Evolutionary conservation across 2,113 vertebrate species (phyloP).

Genomic region (Cairina moschata): DNA sequence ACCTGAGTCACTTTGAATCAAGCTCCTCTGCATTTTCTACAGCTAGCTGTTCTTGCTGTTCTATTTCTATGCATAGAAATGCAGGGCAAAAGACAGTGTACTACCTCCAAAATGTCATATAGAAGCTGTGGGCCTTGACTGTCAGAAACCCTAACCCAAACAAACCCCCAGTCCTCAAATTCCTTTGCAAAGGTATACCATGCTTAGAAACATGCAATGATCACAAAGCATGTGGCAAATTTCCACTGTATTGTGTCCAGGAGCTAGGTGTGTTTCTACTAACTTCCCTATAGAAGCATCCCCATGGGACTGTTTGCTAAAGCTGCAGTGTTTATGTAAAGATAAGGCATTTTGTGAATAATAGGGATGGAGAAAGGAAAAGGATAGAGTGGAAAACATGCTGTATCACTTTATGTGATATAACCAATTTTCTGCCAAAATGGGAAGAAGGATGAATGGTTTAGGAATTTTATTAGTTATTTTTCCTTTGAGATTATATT

Average conservation of each 20-base stretch:
- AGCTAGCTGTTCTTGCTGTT: background rate
- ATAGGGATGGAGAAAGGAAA: background rate
- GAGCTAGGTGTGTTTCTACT: background rate
- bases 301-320: background rate
- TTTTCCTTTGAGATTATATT: conserved; percentile 1
- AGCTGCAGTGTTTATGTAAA: background rate
- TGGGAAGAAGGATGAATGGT: background rate
- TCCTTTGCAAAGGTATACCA: background rate
- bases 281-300: background rate
- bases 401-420: background rate
- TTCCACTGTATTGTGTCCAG: background rate
- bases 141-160: background rate
- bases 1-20: background rate
- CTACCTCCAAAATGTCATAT: background rate
- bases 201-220: background rate
- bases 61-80: background rate
- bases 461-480: background rate
- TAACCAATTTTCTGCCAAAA: background rate
- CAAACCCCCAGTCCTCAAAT: background rate
- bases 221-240: background rate
- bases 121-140: background rate
- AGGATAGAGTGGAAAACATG: background rate
- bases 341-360: background rate
- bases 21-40: background rate
- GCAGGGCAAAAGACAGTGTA: background rate